Evolutionary conservation across 2,113 vertebrate genomes (phyloP).

Genomic region (Cyanoliseus patagonus): DNA sequence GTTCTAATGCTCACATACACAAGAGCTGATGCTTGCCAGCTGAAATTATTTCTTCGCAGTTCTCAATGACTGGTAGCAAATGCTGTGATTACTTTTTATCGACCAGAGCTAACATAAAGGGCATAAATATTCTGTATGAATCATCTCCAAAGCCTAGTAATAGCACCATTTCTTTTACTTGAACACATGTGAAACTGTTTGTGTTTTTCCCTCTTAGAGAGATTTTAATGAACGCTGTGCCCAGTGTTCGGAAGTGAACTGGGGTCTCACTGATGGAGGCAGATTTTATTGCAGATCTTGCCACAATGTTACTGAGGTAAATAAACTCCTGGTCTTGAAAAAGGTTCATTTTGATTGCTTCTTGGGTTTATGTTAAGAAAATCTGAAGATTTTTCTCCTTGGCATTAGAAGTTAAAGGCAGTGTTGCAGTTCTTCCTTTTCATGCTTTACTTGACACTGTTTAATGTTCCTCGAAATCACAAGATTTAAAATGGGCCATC

Average conservation of each 20-base stretch:
- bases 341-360: neutral
- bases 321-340: neutral
- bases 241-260: constrained; percentile 84
- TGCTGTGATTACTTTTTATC: neutral
- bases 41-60: neutral
- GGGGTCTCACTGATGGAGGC: constrained; percentile 89
- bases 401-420: neutral
- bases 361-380: neutral
- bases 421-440: neutral
- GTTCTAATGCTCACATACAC: fast-evolving
- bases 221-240: constrained; percentile 81
- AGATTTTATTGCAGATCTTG: constrained; percentile 90
- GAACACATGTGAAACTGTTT: neutral
- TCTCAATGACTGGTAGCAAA: neutral
- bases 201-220: constrained; percentile 63
- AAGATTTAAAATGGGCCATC: neutral
- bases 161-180: neutral
- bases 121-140: neutral
- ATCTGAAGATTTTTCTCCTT: neutral
- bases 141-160: neutral
- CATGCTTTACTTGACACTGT: neutral
- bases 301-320: constrained; percentile 92
- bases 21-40: neutral
- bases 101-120: neutral
- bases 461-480: neutral